Conservation (phyloP, 2,888 invertebrate species). For the Spilarctia lutea region DNA sequence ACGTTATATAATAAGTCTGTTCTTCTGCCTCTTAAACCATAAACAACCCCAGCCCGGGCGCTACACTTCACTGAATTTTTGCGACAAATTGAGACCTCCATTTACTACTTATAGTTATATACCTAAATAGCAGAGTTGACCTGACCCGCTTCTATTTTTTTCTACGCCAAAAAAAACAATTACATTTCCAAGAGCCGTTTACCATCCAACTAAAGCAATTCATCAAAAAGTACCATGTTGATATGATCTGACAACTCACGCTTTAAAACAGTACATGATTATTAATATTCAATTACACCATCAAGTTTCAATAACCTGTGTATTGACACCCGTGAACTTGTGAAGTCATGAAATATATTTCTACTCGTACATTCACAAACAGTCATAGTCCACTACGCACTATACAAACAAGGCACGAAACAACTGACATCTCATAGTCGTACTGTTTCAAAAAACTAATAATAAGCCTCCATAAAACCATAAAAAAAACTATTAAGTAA, state of each 20-base stretch:
- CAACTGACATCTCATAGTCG: slow-evolving; percentile 21
- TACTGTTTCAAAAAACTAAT: slow-evolving; percentile 57
- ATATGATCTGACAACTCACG: slow-evolving; percentile 18
- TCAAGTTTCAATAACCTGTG: slow-evolving; percentile 22
- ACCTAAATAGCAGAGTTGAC: background rate
- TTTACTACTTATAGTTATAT: background rate
- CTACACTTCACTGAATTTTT: background rate
- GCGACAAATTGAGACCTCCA: background rate
- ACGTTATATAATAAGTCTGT: background rate
- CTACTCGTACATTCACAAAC: slow-evolving; percentile 21
- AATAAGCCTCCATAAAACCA: slow-evolving; percentile 64
- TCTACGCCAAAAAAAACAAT: slow-evolving; percentile 3
- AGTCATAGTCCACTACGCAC: slow-evolving; percentile 30
- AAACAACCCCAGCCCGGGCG: background rate
- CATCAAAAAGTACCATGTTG: slow-evolving; percentile 13
- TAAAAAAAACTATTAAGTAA: slow-evolving; percentile 65
- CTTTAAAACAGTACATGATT: slow-evolving; percentile 16
- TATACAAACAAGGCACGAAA: slow-evolving; percentile 13
- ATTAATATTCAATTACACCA: slow-evolving; percentile 23
- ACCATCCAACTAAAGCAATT: slow-evolving; percentile 6
- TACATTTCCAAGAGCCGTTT: slow-evolving; percentile 9
- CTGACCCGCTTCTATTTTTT: background rate
- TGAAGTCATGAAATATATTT: slow-evolving; percentile 14
- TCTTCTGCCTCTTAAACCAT: background rate
- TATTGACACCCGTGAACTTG: slow-evolving; percentile 12